Conservation (phyloP, 2,797 vertebrate genomes). For the Caiman crocodilus region DNA sequence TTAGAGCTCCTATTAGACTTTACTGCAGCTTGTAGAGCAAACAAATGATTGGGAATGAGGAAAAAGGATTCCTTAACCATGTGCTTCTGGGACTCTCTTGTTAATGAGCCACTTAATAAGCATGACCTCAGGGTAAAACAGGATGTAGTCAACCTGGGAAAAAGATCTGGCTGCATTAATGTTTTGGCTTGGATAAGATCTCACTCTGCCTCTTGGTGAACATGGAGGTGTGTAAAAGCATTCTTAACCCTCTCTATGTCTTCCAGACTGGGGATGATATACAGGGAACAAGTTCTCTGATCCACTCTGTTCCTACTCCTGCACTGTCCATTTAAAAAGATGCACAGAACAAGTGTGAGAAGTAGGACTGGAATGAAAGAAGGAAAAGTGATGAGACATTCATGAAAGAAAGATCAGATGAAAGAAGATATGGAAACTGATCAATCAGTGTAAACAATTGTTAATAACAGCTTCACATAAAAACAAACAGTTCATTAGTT, state of each 20-base stretch:
- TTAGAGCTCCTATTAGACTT: neutral
- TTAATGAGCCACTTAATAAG: rapidly evolving
- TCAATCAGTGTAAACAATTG: neutral
- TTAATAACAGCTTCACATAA: no score
- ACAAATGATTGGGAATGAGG: neutral
- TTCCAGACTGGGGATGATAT: neutral
- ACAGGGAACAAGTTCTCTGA: neutral
- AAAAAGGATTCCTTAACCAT: rapidly evolving
- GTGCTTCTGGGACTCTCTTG: rapidly evolving
- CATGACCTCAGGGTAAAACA: neutral
- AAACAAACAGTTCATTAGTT: neutral
- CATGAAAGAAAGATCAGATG: neutral
- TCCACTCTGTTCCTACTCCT: neutral
- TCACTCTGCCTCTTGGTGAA: neutral
- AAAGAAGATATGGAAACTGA: neutral
- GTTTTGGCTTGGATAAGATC: neutral
- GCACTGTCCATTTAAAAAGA: neutral
- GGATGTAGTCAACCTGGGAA: neutral
- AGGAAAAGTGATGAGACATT: neutral
- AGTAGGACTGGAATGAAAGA: neutral
- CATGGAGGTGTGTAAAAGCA: neutral
- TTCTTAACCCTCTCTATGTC: neutral
- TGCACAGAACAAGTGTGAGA: no score
- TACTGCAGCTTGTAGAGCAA: neutral
- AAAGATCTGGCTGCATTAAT: neutral